Percentiles rank a stretch among this genome's conserved stretches.
Evolutionary conservation across 2,113 vertebrate genomes (phyloP).

Genomic region (Paralichthys olivaceus): DNA sequence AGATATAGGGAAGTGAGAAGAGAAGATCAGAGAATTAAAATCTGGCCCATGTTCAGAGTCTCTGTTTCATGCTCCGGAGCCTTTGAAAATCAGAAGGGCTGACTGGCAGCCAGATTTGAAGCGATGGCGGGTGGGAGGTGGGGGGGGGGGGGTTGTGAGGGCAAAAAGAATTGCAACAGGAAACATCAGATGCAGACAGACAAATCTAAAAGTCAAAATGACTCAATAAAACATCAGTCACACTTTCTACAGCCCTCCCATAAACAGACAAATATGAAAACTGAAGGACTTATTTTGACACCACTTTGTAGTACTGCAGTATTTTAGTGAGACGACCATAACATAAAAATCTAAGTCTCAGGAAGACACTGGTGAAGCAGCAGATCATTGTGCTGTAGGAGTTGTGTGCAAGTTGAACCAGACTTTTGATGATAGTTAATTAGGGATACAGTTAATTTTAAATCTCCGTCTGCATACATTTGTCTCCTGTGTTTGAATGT

Average conservation of each 20-base stretch:
- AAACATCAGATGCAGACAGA: constrained; percentile 68
- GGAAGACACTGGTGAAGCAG: too few species aligned
- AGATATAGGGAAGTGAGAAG: constrained; percentile 47
- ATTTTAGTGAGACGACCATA: not conserved
- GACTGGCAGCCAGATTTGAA: constrained; percentile 77
- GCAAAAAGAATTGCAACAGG: constrained; percentile 70
- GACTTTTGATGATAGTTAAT: too few species aligned
- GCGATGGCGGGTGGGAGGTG: constrained; percentile 11
- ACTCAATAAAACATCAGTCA: constrained; percentile 74
- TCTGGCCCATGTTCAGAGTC: constrained; percentile 63
- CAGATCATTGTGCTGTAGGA: too few species aligned
- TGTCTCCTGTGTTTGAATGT: too few species aligned
- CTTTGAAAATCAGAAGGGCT: constrained; percentile 70
- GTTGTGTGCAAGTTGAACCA: too few species aligned
- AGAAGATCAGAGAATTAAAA: constrained; percentile 68
- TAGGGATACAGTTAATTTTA: too few species aligned
- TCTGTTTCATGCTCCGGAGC: constrained; percentile 71
- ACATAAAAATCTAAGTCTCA: too few species aligned
- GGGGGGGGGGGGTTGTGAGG: constrained; percentile 31
- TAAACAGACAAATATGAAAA: constrained; percentile 5
- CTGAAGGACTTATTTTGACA: not conserved
- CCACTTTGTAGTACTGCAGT: not conserved
- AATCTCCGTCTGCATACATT: too few species aligned
- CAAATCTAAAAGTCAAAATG: constrained; percentile 66
- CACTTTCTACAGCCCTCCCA: constrained; percentile 8